A percentile compares a stretch with the other conserved stretches of the same genome.
Evolutionary conservation across 2,888 invertebrate genomes (phyloP).

Genomic region (Acleris laterana): DNA sequence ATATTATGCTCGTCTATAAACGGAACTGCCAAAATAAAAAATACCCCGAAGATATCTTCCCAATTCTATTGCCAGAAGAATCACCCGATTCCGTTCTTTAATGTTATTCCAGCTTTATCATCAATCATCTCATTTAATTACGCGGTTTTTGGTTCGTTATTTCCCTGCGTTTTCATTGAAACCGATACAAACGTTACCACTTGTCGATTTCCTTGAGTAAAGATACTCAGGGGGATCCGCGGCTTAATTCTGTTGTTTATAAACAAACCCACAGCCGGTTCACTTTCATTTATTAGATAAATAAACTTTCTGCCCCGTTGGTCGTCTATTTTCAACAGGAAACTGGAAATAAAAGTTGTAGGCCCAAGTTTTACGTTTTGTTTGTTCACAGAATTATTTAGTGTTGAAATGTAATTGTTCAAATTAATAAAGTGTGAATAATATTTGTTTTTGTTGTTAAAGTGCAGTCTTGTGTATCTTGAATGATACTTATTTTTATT

Average conservation of each 20-base stretch:
- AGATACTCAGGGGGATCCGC: constrained; percentile 1
- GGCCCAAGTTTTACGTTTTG: constrained; percentile 4
- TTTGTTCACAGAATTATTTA: background rate
- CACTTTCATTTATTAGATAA: constrained; percentile 28
- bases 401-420: too few relatives aligned
- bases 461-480: too few relatives aligned
- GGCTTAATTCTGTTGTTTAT: constrained; percentile 31
- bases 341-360: constrained; percentile 12
- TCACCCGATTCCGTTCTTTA: too few relatives aligned
- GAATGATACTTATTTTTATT: too few relatives aligned
- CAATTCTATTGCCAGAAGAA: too few relatives aligned
- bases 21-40: too few relatives aligned
- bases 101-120: too few relatives aligned
- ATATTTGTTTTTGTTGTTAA: too few relatives aligned
- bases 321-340: constrained; percentile 14
- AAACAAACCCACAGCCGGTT: constrained; percentile 26
- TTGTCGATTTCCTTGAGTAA: constrained; percentile 18
- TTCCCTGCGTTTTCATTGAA: constrained; percentile 4
- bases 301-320: constrained; percentile 22
- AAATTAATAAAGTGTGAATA: too few relatives aligned
- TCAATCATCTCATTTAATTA: too few relatives aligned
- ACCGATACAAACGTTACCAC: background rate
- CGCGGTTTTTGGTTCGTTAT: background rate
- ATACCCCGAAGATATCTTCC: too few relatives aligned
- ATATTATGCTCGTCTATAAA: too few relatives aligned